Evolutionary conservation across 2,113 vertebrate species (phyloP).

Genomic region (Rhea americana): DNA sequence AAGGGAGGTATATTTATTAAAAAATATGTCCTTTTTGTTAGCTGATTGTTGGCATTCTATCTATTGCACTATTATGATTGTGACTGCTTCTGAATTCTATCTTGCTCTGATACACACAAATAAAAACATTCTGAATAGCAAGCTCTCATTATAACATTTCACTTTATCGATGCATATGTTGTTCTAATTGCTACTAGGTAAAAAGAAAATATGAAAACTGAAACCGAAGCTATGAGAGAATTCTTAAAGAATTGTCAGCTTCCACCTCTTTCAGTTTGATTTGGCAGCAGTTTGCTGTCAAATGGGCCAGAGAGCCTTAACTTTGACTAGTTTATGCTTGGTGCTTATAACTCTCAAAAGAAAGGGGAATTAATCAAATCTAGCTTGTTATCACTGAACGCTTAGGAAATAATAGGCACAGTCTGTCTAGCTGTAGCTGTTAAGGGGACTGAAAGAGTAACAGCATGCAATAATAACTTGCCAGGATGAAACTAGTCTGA

Average conservation of each 20-base stretch:
- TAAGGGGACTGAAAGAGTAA: neutral
- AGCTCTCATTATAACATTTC: neutral
- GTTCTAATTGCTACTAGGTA: neutral
- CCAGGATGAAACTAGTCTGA: neutral
- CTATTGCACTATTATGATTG: neutral
- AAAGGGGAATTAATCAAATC: neutral
- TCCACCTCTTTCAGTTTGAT: neutral
- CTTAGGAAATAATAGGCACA: neutral
- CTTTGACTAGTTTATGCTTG: neutral
- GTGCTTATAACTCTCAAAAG: neutral
- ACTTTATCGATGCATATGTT: neutral
- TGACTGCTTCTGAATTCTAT: neutral
- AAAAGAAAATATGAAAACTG: neutral
- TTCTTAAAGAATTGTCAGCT: neutral
- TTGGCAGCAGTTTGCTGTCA: neutral
- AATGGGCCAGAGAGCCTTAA: neutral
- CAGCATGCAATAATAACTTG: neutral
- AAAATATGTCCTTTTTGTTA: slow-evolving; percentile 41
- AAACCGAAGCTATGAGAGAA: neutral
- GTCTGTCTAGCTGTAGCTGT: neutral
- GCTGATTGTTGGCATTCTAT: slow-evolving; percentile 16
- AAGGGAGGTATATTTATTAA: slow-evolving; percentile 57
- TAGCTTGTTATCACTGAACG: neutral
- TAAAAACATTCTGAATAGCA: neutral
- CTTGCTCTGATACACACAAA: neutral